Conservation (phyloP, 2,888 invertebrate species). For the Campaea margaritaria region DNA sequence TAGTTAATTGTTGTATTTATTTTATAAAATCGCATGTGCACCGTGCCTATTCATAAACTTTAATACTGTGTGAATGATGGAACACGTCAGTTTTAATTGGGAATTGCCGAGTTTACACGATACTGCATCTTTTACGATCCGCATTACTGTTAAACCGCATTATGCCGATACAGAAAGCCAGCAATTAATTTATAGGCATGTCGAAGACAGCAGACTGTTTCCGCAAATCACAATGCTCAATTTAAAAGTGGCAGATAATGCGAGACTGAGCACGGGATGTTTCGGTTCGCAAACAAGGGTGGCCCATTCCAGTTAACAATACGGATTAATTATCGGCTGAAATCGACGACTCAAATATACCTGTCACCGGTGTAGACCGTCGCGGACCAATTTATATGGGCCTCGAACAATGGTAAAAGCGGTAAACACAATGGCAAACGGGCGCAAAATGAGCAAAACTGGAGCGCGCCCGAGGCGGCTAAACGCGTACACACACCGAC, state of each 20-base stretch:
- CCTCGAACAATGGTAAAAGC: constrained; percentile 82
- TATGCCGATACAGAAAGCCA: constrained; percentile 27
- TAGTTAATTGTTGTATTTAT: constrained; percentile 40
- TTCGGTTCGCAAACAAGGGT: constrained; percentile 72
- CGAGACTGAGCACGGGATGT: constrained; percentile 56
- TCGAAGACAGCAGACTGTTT: constrained; percentile 21
- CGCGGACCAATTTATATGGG: constrained; percentile 81
- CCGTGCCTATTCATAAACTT: constrained; percentile 46
- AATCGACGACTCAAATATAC: constrained; percentile 84
- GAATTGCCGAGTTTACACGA: constrained; percentile 45
- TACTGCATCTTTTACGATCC: constrained; percentile 42
- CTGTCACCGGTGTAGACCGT: constrained; percentile 80
- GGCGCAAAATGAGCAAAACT: constrained; percentile 77
- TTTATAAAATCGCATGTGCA: constrained; percentile 50
- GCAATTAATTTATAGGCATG: constrained; percentile 41
- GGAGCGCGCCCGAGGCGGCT: constrained; percentile 36
- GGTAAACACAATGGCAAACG: constrained; percentile 81
- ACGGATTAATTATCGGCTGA: constrained; percentile 84
- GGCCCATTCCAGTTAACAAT: constrained; percentile 80
- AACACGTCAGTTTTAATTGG: constrained; percentile 58
- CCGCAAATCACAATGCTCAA: constrained; percentile 49
- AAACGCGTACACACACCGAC: constrained; percentile 33
- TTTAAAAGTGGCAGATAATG: constrained; percentile 57
- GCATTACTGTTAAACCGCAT: constrained; percentile 31
- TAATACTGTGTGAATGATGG: constrained; percentile 50